These are phyloP conservation scores for Cirrhinus molitorella DNA, from an alignment of 2,797 vertebrate species.

Conservation along the genomic window DNA sequence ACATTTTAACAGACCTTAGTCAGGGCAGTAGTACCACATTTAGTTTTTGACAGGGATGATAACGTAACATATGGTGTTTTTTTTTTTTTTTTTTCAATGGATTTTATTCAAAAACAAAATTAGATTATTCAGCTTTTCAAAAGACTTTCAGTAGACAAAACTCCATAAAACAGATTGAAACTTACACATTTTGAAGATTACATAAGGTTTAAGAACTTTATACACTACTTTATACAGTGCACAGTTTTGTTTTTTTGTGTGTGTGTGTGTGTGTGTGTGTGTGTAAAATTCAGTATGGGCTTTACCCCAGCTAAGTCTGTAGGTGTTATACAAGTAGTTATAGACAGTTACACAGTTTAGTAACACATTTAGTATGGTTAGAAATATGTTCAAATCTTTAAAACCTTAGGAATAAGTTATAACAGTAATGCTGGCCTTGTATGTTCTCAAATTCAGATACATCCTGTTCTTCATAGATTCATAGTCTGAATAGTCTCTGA, in stretches of 20 bases:
- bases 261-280: too few species aligned
- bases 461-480: neutral
- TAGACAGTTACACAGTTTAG: neutral
- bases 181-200: neutral
- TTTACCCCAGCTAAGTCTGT: neutral
- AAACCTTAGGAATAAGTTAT: neutral
- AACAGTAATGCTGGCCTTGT: neutral
- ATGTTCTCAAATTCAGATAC: neutral
- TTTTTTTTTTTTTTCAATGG: too few species aligned
- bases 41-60: too few species aligned
- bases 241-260: too few species aligned
- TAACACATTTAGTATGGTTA: neutral
- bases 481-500: neutral
- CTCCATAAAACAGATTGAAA: neutral
- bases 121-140: neutral
- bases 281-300: neutral
- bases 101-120: too few species aligned
- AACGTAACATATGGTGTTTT: too few species aligned
- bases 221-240: neutral
- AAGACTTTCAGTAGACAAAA: neutral
- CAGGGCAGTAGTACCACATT: too few species aligned
- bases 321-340: too few species aligned
- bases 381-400: neutral
- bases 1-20: too few species aligned
- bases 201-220: neutral